These are phyloP conservation scores for Lophochroa leadbeateri DNA, from an alignment of 2,113 vertebrate genomes.

Conservation along the genomic window DNA sequence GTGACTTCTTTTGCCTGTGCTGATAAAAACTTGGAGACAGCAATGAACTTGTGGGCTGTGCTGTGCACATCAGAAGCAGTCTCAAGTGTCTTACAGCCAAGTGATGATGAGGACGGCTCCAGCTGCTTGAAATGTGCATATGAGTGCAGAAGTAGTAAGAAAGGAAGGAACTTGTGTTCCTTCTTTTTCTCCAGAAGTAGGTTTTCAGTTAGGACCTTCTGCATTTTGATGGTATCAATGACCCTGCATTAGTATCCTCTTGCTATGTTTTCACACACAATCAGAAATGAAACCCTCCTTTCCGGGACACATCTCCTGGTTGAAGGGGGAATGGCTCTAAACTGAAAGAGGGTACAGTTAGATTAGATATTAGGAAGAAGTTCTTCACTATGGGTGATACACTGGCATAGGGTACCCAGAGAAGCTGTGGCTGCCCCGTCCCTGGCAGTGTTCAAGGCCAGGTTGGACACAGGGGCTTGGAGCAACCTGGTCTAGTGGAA, in stretches of 20 bases:
- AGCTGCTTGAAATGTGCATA: neutral
- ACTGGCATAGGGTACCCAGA: neutral
- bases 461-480: neutral
- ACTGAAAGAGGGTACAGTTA: neutral
- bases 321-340: neutral
- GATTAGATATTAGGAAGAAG: neutral
- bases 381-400: neutral
- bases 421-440: neutral
- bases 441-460: neutral
- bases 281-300: neutral
- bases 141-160: neutral
- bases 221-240: neutral
- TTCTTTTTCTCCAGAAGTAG: neutral
- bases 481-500: neutral
- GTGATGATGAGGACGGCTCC: neutral
- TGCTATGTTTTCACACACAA: neutral
- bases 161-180: neutral
- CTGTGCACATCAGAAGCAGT: neutral
- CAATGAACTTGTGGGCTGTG: neutral
- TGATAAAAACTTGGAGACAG: neutral
- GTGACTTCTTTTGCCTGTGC: neutral
- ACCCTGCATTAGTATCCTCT: fast-evolving
- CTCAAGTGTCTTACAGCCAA: neutral
- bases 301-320: neutral
- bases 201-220: neutral